phyloP scores from a whole-genome alignment of 2,888 invertebrate genomes.

The Acanthosepion pharaonis region DNA sequence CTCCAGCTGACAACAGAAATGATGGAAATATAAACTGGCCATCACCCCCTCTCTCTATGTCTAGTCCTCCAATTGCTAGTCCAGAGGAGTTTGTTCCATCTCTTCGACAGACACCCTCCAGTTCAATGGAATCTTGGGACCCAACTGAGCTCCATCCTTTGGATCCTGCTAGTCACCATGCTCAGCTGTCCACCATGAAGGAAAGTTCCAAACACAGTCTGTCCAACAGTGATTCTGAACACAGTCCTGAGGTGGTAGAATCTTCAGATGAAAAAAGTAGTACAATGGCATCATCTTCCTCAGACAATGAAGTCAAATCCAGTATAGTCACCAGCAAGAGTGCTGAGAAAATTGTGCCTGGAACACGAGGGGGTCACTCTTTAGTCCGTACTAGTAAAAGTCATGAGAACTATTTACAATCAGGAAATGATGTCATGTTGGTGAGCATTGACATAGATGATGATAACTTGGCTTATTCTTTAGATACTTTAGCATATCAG shows the following conservation, averaged over 20 bases:
- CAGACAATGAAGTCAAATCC: constrained; percentile 48
- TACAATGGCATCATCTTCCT: constrained; percentile 40
- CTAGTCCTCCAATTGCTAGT: constrained; percentile 55
- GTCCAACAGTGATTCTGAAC: constrained; percentile 45
- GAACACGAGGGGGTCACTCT: constrained; percentile 76
- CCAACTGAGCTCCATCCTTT: constrained; percentile 35
- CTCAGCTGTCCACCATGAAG: constrained; percentile 39
- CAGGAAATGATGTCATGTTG: constrained; percentile 84
- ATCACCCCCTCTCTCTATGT: constrained; percentile 48
- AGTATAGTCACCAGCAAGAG: constrained; percentile 66
- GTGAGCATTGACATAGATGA: constrained; percentile 94
- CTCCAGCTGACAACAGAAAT: constrained; percentile 43
- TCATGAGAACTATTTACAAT: constrained; percentile 88
- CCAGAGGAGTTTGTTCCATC: constrained; percentile 54
- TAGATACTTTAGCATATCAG: constrained; percentile 87
- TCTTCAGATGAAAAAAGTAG: constrained; percentile 46
- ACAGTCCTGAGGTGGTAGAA: constrained; percentile 40
- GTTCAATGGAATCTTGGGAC: constrained; percentile 47
- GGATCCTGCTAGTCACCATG: background rate
- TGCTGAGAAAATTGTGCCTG: constrained; percentile 67
- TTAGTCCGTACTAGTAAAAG: constrained; percentile 91
- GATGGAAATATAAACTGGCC: constrained; percentile 45
- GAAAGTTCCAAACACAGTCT: constrained; percentile 40
- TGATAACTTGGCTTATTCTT: constrained; percentile 92
- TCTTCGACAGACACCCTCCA: constrained; percentile 39